phyloP scores from a whole-genome alignment of 2,888 invertebrate species.

The Tineola bisselliella region DNA sequence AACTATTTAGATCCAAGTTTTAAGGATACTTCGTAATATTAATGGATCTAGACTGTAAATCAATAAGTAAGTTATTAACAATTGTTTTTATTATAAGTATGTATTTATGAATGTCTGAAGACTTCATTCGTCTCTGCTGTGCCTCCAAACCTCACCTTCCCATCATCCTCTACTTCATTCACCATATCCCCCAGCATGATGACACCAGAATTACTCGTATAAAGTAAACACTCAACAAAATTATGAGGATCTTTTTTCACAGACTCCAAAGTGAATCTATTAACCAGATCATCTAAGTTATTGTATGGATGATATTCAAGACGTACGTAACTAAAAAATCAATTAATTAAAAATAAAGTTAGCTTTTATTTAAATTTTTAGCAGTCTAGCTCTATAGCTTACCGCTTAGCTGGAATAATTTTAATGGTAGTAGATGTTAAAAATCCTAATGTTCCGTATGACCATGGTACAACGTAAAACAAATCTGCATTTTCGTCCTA shows the following conservation, averaged over 20 bases:
- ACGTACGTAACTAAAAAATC: conserved; percentile 61
- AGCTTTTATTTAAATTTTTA: too few relatives aligned
- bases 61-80: too few relatives aligned
- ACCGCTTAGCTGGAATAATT: conserved; percentile 78
- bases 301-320: conserved; percentile 74
- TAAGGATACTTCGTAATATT: too few relatives aligned
- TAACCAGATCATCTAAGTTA: conserved; percentile 57
- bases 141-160: conserved; percentile 63
- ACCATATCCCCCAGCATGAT: conserved; percentile 81
- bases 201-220: conserved; percentile 72
- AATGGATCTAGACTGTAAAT: too few relatives aligned
- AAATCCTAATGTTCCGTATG: conserved; percentile 85
- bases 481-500: conserved; percentile 77
- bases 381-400: too few relatives aligned
- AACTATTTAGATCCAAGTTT: too few relatives aligned
- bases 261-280: conserved; percentile 61
- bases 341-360: too few relatives aligned
- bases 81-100: too few relatives aligned
- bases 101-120: too few relatives aligned
- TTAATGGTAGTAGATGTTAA: conserved; percentile 78
- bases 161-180: conserved; percentile 63
- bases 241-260: conserved; percentile 64
- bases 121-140: too few relatives aligned
- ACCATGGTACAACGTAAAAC: conserved; percentile 85
- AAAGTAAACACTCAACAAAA: conserved; percentile 81